Percentiles rank a stretch among this genome's conserved stretches.
Evolutionary conservation across 2,888 invertebrate genomes (phyloP).

Genomic region (Elysia crispata): DNA sequence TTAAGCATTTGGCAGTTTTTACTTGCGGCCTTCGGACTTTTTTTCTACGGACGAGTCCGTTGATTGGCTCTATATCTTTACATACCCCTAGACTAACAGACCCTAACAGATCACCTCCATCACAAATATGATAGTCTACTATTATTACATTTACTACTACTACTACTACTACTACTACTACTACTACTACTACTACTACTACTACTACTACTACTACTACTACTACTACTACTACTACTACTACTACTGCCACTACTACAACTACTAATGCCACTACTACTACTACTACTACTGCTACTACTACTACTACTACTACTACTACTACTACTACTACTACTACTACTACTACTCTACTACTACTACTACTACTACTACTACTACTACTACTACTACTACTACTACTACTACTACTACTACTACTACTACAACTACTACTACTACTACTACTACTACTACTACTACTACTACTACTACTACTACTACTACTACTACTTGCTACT

Average conservation of each 20-base stretch:
- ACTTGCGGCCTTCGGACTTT: too few relatives aligned
- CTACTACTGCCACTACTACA: constrained; percentile 9
- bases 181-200: constrained; percentile 9
- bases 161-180: constrained; percentile 4
- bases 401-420: background rate
- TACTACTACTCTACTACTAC: too few relatives aligned
- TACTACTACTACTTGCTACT: background rate
- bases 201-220: constrained; percentile 9
- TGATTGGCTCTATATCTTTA: too few relatives aligned
- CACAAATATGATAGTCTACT: too few relatives aligned
- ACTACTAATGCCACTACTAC: background rate
- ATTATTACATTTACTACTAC: too few relatives aligned
- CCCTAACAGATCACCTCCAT: too few relatives aligned
- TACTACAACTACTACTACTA: background rate
- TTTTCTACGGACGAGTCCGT: too few relatives aligned
- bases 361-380: background rate
- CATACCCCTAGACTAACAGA: too few relatives aligned
- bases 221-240: constrained; percentile 9
- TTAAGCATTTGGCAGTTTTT: too few relatives aligned
- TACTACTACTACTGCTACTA: too few relatives aligned
- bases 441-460: background rate
- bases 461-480: background rate
- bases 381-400: background rate
- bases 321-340: background rate
- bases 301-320: background rate